Evolutionary conservation across 1,140 invertebrate species (phyloP), one percentile per base, ranked within the genome.

Genomic region (Trachelipus rathkii): DNA sequence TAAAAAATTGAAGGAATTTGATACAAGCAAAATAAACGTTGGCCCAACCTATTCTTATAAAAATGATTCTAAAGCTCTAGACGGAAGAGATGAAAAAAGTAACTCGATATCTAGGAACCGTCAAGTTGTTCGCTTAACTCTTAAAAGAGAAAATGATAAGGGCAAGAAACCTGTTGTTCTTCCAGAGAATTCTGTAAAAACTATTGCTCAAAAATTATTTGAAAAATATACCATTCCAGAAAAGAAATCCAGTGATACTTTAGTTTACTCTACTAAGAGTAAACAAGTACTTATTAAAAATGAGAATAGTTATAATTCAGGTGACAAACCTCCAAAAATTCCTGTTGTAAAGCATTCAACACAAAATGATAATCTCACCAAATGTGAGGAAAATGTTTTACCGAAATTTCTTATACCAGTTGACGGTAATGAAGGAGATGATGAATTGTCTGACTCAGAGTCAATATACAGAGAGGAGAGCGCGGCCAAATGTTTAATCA

Each of bases 221-320:
- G 77, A 81, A 21, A 81, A 81, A 60, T 81, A 81, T 67, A 75
- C 73, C 11, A 75, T 77, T n/a, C 68, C 72, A 9, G 79, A 81
- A 24, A 80, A 76, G 50, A 75, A 75, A 68, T 44, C 50, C 10
- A 44, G 44, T 10, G 73, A 77, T 21, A 33, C 46, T 0, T 46
- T 43, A 60, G 23, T 33, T n/a, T 75, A 75, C 67, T 46, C 44
- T n/a, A 53, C 73, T 13, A 67, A 44, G 24, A 67, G 67, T 68
- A 60, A 67, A 15, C 2, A 60, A 19, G 50, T 60, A 60, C 11
- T 60, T 60, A 6, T 1, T 33, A 33, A 33, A 33, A 33, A 33
- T 33, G 33, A 33, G 33, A 33, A 33, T 33, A 33, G 6, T 33
- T 33, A 33, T 33, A 33, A 33, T 33, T 33, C 33, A 33, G 33